phyloP scores from a whole-genome alignment of 2,797 vertebrate genomes.

The Leuciscus waleckii region DNA sequence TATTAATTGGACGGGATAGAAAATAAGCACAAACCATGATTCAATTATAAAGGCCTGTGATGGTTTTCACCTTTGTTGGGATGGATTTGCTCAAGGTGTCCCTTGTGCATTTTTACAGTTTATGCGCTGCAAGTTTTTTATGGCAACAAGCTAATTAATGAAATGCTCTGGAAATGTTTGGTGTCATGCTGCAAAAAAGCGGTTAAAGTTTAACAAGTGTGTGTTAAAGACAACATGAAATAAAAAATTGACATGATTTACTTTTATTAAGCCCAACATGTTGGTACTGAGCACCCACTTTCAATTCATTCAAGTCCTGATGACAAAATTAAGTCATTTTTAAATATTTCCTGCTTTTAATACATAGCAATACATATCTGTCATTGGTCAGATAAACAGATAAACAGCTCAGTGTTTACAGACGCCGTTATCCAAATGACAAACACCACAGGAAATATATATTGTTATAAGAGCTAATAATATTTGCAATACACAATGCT shows the following conservation, averaged over 20 bases:
- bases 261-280: neutral
- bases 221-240: slow-evolving; percentile 4
- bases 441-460: neutral
- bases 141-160: slow-evolving; percentile 42
- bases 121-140: slow-evolving; percentile 49
- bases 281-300: neutral
- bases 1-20: slow-evolving; percentile 61
- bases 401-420: neutral
- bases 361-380: neutral
- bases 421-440: neutral
- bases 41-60: slow-evolving; percentile 81
- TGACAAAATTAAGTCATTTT: neutral
- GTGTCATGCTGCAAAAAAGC: slow-evolving; percentile 18
- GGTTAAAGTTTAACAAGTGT: neutral
- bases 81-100: slow-evolving; percentile 70
- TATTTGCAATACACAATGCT: neutral
- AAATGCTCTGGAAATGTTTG: slow-evolving; percentile 50
- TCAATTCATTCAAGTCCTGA: neutral
- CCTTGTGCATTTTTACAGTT: slow-evolving; percentile 62
- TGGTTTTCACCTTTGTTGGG: slow-evolving; percentile 75
- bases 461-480: neutral
- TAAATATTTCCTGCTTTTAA: neutral
- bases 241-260: neutral
- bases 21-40: slow-evolving; percentile 82
- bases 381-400: neutral